Conservation (phyloP, 2,888 invertebrate genomes). For the Sesamia inferens region DNA sequence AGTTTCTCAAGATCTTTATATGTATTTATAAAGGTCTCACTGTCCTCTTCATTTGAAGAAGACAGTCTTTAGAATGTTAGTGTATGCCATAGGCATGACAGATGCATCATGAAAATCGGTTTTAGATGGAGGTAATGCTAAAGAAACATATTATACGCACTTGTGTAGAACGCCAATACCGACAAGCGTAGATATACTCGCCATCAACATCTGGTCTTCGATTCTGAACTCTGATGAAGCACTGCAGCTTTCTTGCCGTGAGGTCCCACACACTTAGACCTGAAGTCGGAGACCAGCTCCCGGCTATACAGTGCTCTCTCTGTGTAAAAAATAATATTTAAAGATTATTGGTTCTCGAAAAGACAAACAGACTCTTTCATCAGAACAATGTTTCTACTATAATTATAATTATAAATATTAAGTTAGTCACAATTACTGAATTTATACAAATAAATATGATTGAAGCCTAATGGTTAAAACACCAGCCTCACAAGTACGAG, state of each 20-base stretch:
- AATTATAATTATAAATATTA: too few relatives aligned
- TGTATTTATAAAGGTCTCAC: too few relatives aligned
- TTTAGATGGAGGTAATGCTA: neutral
- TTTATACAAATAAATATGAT: too few relatives aligned
- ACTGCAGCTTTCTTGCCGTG: conserved; percentile 83
- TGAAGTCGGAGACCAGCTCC: conserved; percentile 89
- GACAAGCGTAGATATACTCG: conserved; percentile 89
- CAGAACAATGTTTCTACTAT: neutral
- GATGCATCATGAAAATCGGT: neutral
- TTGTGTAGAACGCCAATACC: conserved; percentile 84
- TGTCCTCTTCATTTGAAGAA: too few relatives aligned
- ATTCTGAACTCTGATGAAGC: conserved; percentile 86
- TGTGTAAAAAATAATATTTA: conserved; percentile 57
- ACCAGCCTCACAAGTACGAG: too few relatives aligned
- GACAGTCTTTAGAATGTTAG: neutral
- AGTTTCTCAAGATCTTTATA: too few relatives aligned
- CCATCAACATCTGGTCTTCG: conserved; percentile 88
- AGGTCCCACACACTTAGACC: conserved; percentile 90
- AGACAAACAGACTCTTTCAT: neutral
- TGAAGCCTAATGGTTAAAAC: too few relatives aligned
- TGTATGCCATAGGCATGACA: neutral
- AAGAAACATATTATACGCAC: conserved; percentile 65
- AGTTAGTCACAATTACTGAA: too few relatives aligned
- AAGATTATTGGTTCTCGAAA: neutral
- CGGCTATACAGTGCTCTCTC: conserved; percentile 88